Percentiles rank a stretch among this genome's conserved stretches.
These are phyloP conservation scores for Philereme vetulata DNA, from an alignment of 2,888 invertebrate species.

Conservation along the genomic window DNA sequence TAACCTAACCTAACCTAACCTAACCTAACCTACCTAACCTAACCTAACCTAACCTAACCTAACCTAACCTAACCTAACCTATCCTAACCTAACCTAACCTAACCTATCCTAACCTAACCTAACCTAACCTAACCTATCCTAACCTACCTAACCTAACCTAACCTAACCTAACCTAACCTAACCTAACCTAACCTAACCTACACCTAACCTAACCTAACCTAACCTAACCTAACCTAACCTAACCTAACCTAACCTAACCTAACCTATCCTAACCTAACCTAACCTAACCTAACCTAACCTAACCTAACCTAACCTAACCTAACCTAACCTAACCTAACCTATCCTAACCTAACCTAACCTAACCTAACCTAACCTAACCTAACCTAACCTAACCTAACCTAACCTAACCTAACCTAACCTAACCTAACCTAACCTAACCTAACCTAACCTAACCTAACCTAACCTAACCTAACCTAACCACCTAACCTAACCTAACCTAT, in stretches of 20 bases:
- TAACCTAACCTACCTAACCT: conserved; percentile 37
- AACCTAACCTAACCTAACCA: conserved; percentile 38
- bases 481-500: conserved; percentile 42
- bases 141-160: conserved; percentile 41
- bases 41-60: conserved; percentile 41
- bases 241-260: conserved; percentile 42
- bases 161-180: conserved; percentile 41
- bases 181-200: conserved; percentile 41
- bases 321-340: conserved; percentile 42
- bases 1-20: conserved; percentile 31
- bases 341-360: conserved; percentile 41
- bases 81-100: conserved; percentile 43
- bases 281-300: conserved; percentile 42
- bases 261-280: conserved; percentile 44
- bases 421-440: conserved; percentile 43
- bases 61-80: conserved; percentile 39
- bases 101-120: conserved; percentile 41
- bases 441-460: conserved; percentile 42
- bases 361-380: conserved; percentile 43
- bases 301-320: conserved; percentile 43
- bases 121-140: conserved; percentile 42
- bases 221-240: conserved; percentile 40
- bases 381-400: conserved; percentile 43
- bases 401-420: conserved; percentile 43
- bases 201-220: conserved; percentile 38